Base-by-base conservation (phyloP, 1,140 invertebrate species). In the Drosophila takahashii region DNA sequence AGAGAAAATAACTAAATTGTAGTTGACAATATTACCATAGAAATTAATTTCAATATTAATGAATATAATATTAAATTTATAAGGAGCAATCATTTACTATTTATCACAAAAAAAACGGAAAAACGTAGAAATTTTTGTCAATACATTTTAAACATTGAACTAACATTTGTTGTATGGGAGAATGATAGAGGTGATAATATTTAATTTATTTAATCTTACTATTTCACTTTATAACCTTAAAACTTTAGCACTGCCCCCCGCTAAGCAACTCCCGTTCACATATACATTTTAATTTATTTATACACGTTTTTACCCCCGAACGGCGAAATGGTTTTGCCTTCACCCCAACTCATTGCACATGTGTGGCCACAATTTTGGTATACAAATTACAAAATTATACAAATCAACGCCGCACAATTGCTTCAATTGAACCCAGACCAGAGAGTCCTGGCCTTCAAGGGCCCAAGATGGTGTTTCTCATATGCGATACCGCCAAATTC, bases 351-450 rank as follows among this genome's bases (percentile, higher is more conserved):
- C 52, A 48, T 41, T 45, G 64, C 78, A 76, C 78, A 77, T 87
- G 83, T 89, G 84, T 83, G 84, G 83, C 83, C 71, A 89, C 84
- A 76, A 72, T 77, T 79, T 69, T 70, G 84, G 84, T 89, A 89
- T 89, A 89, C 84, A 89, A 89, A 89, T 89, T 89, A 89, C 84
- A 77, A 89, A 89, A 89, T 89, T 89, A 89, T 89, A 89, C 84
- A 89, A 89, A 89, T 89, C 84, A 89, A 89, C 83, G 85, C 60
- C 77, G 66, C 67, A 89, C 84, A 89, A 89, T 89, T 89, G 84
- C 84, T 84, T 79, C 84, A 89, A 89, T 89, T 89, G 86, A 89
- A 83, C 77, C 77, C 58, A 66, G 65, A 36, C 56, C 62, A 56
- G 50, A 37, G 32, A 10, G 41, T n/a, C 58, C n/a, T 64, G n/a